Base-by-base conservation (phyloP, 2,888 invertebrate species). In the Lathronympha strigana region DNA sequence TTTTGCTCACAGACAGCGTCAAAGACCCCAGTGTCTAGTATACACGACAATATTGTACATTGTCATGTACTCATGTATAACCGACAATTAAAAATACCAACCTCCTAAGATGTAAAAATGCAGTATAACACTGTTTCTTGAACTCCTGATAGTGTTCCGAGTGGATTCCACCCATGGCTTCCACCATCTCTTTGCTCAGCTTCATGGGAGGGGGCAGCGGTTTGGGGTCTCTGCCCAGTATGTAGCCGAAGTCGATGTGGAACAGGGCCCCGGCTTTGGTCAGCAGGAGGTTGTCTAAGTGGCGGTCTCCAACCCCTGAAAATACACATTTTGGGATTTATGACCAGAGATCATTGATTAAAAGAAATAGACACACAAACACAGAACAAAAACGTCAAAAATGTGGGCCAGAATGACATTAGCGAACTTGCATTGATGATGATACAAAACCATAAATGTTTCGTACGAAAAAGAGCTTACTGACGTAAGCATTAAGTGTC, bases 121-220 rank as follows among this genome's bases (percentile, higher is more conserved):
- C 98, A 0, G 99, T 99, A 78, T 98, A 98, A 86, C 98, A 98
- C 80, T 97, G 95, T 78, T 98, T 98, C 67, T 96, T 93, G 89
- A 99, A 99, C 84, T 97, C 96, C 75, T 98, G 96, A 89, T 98
- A 99, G 80, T 97, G 96, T 67, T 99, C 98, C 0, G 97, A 95
- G 81, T 95, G 95, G 0, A 96, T 94, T 0, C 98, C 98, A 1
- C 98, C 98, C 98, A 98, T 98, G 0, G 97, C 98, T 79, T 99
- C 99, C 19, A 99, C 98, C 99, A 99, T 99, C 93, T 99, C 99
- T 85, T 97, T 97, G 86, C 98, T 98, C 45, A 99, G 93, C 88
- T 99, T 99, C 98, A 99, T 99, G 5, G 99, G 99, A 11, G 99
- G 99, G 1, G 99, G 99, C 83, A 99, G 93, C 0, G 99, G 99